Evolutionary conservation across 2,888 invertebrate genomes (phyloP), one percentile per base, ranked within the genome.

Genomic region (Smittia aterrima): DNA sequence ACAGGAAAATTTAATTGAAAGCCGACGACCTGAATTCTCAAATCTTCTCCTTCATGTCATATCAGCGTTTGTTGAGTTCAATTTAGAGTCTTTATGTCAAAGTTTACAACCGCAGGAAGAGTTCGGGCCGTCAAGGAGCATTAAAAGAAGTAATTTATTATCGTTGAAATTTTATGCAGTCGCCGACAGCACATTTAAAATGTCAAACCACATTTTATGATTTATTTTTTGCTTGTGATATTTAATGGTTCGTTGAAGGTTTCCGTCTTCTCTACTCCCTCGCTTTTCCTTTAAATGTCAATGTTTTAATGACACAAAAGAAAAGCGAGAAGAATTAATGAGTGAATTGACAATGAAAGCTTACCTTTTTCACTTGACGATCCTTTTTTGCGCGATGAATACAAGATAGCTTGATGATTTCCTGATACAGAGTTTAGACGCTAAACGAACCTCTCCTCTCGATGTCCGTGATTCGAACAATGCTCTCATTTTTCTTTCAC

Each of bases 171-270:
- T 70, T 70, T 41, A 70, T 70, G 32, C 18, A 38, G 38, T 71
- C 54, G 70, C 53, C 70, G 62, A 62, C 72, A 72, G 62, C 62
- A 72, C 58, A 72, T 72, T 72, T 72, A 62, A 62, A 72, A 72
- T 72, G 72, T 72, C 72, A 72, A 72, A 62, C 54, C 40, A 47
- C 20, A 25, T 62, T 72, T 72, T 72, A 72, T 72, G 72, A 24
- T 24, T 62, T 62, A n/a, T 58, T 27, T 72, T n/a, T n/a, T n/a
- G n/a, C n/a, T n/a, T n/a, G n/a, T n/a, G 72, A 62, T 72, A 72
- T 72, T 72, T 72, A 62, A 72, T 72, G 72, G 72, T 62, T 72
- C 72, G 72, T 72, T 71, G 53, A 27, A 41, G 40, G 47, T 11
- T 22, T 18, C 41, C 47, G 16, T 27, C 64, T 2, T 13, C 47